Conservation (phyloP, 2,888 invertebrate genomes). For the Xanthia togata region DNA sequence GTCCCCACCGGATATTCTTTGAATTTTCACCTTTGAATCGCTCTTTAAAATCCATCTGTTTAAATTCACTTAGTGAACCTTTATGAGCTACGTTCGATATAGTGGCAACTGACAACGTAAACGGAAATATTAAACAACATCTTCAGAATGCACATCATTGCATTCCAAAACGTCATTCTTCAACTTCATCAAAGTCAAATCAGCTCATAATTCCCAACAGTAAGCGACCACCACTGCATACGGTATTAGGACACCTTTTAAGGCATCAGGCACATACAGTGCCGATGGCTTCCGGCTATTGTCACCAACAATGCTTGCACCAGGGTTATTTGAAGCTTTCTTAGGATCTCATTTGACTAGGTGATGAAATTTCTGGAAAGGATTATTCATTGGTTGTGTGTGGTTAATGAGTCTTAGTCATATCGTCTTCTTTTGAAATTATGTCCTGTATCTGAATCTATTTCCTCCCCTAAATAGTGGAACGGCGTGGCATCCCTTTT, state of each 20-base stretch:
- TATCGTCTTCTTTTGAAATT: background rate
- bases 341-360: constrained; percentile 23
- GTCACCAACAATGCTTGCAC: constrained; percentile 52
- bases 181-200: constrained; percentile 36
- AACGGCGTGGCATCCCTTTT: background rate
- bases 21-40: too few species aligned
- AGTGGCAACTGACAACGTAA: background rate
- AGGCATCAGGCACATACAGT: constrained; percentile 26
- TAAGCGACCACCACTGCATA: constrained; percentile 44
- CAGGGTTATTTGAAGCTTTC: constrained; percentile 53
- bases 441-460: background rate
- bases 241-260: constrained; percentile 54
- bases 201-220: constrained; percentile 50
- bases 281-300: constrained; percentile 65
- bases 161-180: constrained; percentile 27
- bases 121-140: too few species aligned
- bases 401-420: background rate
- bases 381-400: constrained; percentile 14
- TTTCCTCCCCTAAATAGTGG: background rate
- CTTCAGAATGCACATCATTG: background rate
- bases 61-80: background rate
- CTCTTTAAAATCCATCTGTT: background rate
- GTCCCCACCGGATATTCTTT: background rate
- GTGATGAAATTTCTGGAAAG: constrained; percentile 29
- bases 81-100: background rate